A percentile compares a stretch with the other conserved stretches of the same genome.
Conservation (phyloP, 2,797 vertebrate species). For the Helostoma temminkii region DNA sequence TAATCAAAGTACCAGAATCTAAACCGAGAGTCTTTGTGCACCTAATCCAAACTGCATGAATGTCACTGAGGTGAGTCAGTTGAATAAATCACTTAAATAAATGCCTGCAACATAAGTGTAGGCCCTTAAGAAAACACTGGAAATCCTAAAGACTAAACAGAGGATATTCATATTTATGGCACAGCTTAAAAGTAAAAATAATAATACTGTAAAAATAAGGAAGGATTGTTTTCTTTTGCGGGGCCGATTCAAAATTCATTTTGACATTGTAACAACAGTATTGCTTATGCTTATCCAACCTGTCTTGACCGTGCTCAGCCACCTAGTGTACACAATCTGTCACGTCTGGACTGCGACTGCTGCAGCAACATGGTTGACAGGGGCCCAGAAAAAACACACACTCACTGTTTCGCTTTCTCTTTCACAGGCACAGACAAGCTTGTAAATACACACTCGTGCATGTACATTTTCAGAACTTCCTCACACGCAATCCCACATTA, state of each 20-base stretch:
- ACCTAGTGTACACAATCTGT: conserved; percentile 47
- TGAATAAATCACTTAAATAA: conserved; percentile 43
- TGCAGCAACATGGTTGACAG: conserved; percentile 39
- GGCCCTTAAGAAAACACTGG: conserved; percentile 22
- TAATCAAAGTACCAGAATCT: conserved; percentile 23
- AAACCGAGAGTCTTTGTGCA: conserved; percentile 12
- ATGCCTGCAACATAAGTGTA: conserved; percentile 13
- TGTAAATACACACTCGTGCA: conserved; percentile 22
- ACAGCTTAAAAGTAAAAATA: conserved; percentile 7
- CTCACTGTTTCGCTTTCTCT: conserved; percentile 22
- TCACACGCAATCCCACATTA: conserved; percentile 9
- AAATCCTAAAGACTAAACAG: conserved; percentile 3
- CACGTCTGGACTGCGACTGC: conserved; percentile 40
- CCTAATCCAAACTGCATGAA: neutral
- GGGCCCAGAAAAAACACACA: conserved; percentile 33
- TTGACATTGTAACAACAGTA: conserved; percentile 33
- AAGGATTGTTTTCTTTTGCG: conserved; percentile 21
- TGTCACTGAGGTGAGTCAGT: conserved; percentile 14
- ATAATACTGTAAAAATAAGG: conserved; percentile 18
- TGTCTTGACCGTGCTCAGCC: conserved; percentile 29
- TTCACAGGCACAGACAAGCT: conserved; percentile 34
- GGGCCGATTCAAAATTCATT: conserved; percentile 26
- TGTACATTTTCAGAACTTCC: conserved; percentile 2
- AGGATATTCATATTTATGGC: conserved; percentile 11
- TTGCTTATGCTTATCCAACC: conserved; percentile 27